Evolutionary conservation across 2,888 invertebrate species (phyloP).

Genomic region (Syrphus vitripennis): DNA sequence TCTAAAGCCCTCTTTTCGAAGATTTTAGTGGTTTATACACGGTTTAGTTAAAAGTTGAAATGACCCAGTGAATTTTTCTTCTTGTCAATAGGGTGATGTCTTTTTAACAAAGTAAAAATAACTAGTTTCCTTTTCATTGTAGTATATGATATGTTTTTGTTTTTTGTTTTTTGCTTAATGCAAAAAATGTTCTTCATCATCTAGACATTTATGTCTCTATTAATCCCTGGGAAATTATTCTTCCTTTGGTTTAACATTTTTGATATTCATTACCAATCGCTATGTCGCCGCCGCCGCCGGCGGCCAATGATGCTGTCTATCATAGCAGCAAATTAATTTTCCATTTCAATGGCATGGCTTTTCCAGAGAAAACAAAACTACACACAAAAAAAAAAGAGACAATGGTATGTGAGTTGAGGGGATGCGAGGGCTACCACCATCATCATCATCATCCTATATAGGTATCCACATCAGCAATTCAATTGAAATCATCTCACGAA

Average conservation of each 20-base stretch:
- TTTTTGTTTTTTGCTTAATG: not conserved
- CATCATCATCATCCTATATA: not conserved
- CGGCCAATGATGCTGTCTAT: not conserved
- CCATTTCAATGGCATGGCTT: conserved; percentile 52
- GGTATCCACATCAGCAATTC: conserved; percentile 54
- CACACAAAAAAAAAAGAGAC: not conserved
- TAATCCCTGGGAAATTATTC: conserved; percentile 32
- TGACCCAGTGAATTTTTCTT: no score
- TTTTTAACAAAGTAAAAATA: not conserved
- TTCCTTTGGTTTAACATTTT: conserved; percentile 28
- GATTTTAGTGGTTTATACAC: no score
- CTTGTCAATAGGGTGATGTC: not conserved
- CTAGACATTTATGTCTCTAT: conserved; percentile 50
- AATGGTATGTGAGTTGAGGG: not conserved
- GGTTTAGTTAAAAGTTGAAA: no score
- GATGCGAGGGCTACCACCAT: not conserved
- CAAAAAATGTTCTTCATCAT: not conserved
- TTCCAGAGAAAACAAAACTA: conserved; percentile 40
- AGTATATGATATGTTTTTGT: not conserved
- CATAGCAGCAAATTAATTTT: conserved; percentile 55
- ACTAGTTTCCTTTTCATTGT: not conserved
- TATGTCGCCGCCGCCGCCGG: not conserved
- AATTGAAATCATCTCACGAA: conserved; percentile 64
- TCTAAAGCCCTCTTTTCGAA: no score
- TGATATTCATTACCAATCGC: conserved; percentile 52